These are phyloP conservation scores for Drosophila serrata DNA, from an alignment of 1,140 invertebrate species.

Conservation along the genomic window DNA sequence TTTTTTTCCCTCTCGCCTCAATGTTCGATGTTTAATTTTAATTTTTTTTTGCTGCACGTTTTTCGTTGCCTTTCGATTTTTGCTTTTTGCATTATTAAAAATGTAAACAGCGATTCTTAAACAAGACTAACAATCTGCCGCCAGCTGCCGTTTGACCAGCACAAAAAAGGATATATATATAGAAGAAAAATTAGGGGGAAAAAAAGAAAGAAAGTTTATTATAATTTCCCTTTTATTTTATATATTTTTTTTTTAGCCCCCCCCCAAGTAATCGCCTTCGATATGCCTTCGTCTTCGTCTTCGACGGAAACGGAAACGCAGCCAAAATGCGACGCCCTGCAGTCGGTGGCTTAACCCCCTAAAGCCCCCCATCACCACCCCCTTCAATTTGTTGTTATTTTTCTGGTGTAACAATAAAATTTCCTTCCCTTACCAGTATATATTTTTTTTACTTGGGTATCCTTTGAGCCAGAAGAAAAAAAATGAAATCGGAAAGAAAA, in stretches of 20 bases:
- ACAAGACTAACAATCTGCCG: constrained; percentile 33
- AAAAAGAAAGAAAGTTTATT: constrained; percentile 63
- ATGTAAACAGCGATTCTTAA: constrained; percentile 64
- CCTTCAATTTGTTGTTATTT: constrained; percentile 68
- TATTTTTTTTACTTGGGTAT: constrained; percentile 10
- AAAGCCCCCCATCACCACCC: neutral
- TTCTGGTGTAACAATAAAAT: constrained; percentile 82
- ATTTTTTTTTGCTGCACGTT: constrained; percentile 36
- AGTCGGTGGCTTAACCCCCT: constrained; percentile 19
- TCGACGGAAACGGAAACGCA: constrained; percentile 81
- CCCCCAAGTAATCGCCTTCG: constrained; percentile 60
- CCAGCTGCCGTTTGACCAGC: constrained; percentile 59
- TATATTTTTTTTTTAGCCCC: constrained; percentile 11
- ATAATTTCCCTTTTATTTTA: constrained; percentile 66
- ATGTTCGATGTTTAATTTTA: constrained; percentile 65
- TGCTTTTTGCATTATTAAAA: constrained; percentile 73
- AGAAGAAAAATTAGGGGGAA: neutral
- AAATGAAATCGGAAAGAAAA: constrained; percentile 8
- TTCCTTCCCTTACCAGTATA: constrained; percentile 43
- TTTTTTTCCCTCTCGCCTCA: neutral
- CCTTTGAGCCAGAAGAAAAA: constrained; percentile 24
- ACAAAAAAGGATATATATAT: neutral
- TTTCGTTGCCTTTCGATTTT: constrained; percentile 56
- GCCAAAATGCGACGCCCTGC: constrained; percentile 79
- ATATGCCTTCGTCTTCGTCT: constrained; percentile 59